Evolutionary conservation across 2,888 invertebrate genomes (phyloP), one percentile per base, ranked within the genome.

Genomic region (Pyrrhosoma nymphula): DNA sequence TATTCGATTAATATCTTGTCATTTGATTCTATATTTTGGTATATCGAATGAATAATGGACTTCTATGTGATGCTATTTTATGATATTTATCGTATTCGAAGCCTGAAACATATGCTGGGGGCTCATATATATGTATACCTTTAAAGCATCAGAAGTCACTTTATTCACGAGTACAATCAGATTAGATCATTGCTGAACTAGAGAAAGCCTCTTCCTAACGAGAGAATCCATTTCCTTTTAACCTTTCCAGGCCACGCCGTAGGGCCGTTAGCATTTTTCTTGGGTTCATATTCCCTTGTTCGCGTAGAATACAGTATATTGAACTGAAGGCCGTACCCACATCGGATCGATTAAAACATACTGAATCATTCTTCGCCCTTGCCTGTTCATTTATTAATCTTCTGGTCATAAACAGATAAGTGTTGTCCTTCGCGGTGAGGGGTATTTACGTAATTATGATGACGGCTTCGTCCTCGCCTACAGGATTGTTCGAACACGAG

Each of bases 371-470:
- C 69, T 69, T 69, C 23, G 69, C 82, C 82, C 82, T 82, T 82
- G 82, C 14, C 35, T 82, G 82, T 69, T 69, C 69, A 69, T n/a
- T 69, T 69, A 69, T 30, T 82, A 82, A 35, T 35, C 82, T 10
- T 14, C 30, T 82, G 26, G 82, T 82, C 30, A 35, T 82, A 82
- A 82, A 82, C 35, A 35, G 82, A 8, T 35, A 82, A 35, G 82
- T 35, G 35, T 82, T 26, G 82, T 30, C 82, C 82, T 82, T 82
- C 82, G 35, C 35, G 35, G 82, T 82, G 82, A 82, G 82, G n/a
- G 82, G 30, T 26, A 16, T 82, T 82, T 82, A 82, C 82, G 82
- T 82, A 82, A 82, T 30, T 82, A 82, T 35, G 82, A 35, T 82
- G 82, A 35, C n/a, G 35, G 16, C 82, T 82, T 35, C 35, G 82